Evolutionary conservation across 2,888 invertebrate species (phyloP).

Genomic region (Carterocephalus palaemon): DNA sequence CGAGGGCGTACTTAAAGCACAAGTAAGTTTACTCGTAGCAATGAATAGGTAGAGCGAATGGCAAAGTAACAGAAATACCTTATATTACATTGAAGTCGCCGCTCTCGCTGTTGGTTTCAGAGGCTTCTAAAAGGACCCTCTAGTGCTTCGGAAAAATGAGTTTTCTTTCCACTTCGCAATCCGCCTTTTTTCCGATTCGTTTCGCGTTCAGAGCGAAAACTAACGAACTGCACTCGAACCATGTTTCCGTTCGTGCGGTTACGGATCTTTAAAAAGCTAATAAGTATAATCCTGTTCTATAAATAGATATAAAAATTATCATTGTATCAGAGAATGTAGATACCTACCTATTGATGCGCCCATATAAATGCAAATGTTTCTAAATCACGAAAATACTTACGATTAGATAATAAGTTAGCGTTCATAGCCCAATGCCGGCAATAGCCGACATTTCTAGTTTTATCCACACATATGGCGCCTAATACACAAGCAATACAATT

Average conservation of each 20-base stretch:
- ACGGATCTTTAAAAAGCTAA: background rate
- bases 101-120: slow-evolving; percentile 36
- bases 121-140: slow-evolving; percentile 32
- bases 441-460: no score
- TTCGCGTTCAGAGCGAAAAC: slow-evolving; percentile 33
- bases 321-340: no score
- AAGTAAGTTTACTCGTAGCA: slow-evolving; percentile 24
- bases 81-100: slow-evolving; percentile 37
- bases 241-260: slow-evolving; percentile 15
- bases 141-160: slow-evolving; percentile 43
- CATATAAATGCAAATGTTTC: no score
- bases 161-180: slow-evolving; percentile 41
- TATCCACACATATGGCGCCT: no score
- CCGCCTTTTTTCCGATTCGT: slow-evolving; percentile 36
- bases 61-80: slow-evolving; percentile 35
- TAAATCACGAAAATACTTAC: no score
- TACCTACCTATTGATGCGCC: no score
- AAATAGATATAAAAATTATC: no score
- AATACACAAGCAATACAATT: no score
- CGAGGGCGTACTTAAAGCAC: no score
- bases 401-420: no score
- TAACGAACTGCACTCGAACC: slow-evolving; percentile 29
- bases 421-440: no score
- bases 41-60: slow-evolving; percentile 30
- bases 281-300: no score